Evolutionary conservation across 2,113 vertebrate genomes (phyloP), one percentile per base, ranked within the genome.

Genomic region (Brachyhypopomus occidentalis): DNA sequence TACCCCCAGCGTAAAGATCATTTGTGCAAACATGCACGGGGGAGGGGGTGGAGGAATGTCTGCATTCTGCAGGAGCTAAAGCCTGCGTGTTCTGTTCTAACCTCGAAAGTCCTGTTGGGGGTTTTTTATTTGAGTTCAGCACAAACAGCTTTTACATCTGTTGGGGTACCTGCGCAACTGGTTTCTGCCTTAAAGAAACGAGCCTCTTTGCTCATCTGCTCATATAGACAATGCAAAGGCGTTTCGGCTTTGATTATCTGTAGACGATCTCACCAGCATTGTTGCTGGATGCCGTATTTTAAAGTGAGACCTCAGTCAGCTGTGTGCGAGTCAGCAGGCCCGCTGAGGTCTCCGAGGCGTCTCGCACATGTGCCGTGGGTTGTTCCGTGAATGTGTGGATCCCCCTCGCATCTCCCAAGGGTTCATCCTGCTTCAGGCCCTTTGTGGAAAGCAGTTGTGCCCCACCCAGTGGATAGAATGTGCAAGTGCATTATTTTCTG

Each of bases 11-110:
- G 48, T 78, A 19, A 14, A 25, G 38, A 67, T 52, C n/a, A 48
- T 45, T 3, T 20, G 16, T 19, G 27, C 84, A 72, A 71, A 78
- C 87, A 87, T 88, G 77, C 84, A 56, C 2, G 30, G 41, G 41
- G 41, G 41, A 7, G 9, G 41, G 9, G 5, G 41, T 41, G 41
- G 41, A 87, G 79, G 58, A 84, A 85, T 86, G 83, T 66, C 38
- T 41, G 17, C 25, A 23, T 2, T n/a, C 25, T 12, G 25, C 59
- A 80, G 20, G 9, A 27, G 4, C 25, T 79, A n/a, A 34, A 19
- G 63, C 11, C 25, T 30, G 64, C 7, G 27, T 34, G 25, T 34
- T 66, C 12, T 52, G 45, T 52, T 52, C 12, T 52, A 52, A 9
- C 45, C 45, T 52, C 14, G 12, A 52, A 14, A 14, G 12, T 14